Conservation (phyloP, 2,797 vertebrate genomes). For the Dicrostonyx torquatus region DNA sequence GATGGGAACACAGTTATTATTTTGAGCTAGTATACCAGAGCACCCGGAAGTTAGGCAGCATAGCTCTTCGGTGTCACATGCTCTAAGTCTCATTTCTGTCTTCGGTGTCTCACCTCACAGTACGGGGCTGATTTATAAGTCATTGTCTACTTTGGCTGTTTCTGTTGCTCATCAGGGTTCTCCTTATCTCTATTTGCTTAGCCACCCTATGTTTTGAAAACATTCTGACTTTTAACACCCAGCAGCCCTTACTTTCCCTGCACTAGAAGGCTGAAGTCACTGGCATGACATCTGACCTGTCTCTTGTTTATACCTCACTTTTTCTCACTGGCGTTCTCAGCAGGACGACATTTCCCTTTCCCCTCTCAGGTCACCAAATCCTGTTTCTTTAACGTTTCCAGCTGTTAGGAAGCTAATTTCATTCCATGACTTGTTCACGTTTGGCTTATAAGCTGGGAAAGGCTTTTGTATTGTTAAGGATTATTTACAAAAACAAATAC, state of each 20-base stretch:
- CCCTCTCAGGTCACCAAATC: not conserved
- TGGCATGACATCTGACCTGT: not conserved
- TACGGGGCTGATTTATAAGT: not conserved
- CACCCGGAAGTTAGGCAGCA: not conserved
- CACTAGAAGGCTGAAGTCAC: not conserved
- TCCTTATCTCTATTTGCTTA: not conserved
- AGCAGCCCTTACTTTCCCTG: too few species aligned
- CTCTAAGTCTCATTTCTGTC: not conserved
- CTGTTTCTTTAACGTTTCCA: not conserved
- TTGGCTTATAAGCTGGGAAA: not conserved
- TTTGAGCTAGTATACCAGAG: not conserved
- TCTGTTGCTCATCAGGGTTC: not conserved
- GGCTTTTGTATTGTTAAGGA: conserved; percentile 36
- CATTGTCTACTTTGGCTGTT: not conserved
- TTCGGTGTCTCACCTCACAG: not conserved
- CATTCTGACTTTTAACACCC: not conserved
- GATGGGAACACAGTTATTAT: not conserved
- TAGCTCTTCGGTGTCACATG: not conserved
- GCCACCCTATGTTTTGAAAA: not conserved
- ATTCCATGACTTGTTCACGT: not conserved
- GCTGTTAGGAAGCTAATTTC: not conserved
- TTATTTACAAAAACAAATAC: conserved; percentile 31
- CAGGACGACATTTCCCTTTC: not conserved
- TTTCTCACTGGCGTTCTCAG: not conserved
- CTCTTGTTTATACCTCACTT: not conserved